Evolutionary conservation across 2,888 invertebrate genomes (phyloP), one percentile per base, ranked within the genome.

Genomic region (Bombylius discolor): DNA sequence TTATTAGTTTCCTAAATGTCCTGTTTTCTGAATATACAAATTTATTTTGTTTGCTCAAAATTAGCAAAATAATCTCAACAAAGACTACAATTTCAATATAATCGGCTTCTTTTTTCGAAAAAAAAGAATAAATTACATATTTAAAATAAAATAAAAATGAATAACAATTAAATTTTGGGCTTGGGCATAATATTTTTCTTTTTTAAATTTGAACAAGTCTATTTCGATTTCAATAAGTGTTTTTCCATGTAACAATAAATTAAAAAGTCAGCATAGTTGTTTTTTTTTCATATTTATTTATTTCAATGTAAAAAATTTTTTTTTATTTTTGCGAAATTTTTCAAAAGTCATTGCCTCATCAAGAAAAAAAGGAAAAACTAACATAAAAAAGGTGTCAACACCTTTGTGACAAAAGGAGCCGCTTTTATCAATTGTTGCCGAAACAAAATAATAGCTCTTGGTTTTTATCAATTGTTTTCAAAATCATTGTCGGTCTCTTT

Each of bases 301-400:
- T 23, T 23, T 23, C 23, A 23, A 23, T 23, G 3, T 23, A 23
- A 23, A 3, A 23, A 23, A 23, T 23, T 8, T 42, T 42, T 9
- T 42, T 8, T 3, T 42, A 11, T 36, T 11, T 11, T 42, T 42
- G 39, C 39, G 11, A 42, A 42, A 42, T 11, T 42, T 42, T 42
- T 42, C 39, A 42, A 42, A 42, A 42, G 39, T 42, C 11, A 42
- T 42, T 11, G 11, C 5, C 39, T 55, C 58, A 52, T 56, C 55
- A 55, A 54, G 51, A 53, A 57, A n/a, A 56, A 50, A 47, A 51
- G 50, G 47, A 39, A 57, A 60, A 56, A 56, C 12, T 11, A 42
- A 42, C 8, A 11, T 11, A 7, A 42, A 11, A 11, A 42, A 42
- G 39, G 4, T 42, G 39, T 42, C 39, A 42, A 42, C 39, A 42